These are phyloP conservation scores for Motacilla tschutschensis DNA, from an alignment of 2,113 vertebrate genomes.

Conservation along the genomic window DNA sequence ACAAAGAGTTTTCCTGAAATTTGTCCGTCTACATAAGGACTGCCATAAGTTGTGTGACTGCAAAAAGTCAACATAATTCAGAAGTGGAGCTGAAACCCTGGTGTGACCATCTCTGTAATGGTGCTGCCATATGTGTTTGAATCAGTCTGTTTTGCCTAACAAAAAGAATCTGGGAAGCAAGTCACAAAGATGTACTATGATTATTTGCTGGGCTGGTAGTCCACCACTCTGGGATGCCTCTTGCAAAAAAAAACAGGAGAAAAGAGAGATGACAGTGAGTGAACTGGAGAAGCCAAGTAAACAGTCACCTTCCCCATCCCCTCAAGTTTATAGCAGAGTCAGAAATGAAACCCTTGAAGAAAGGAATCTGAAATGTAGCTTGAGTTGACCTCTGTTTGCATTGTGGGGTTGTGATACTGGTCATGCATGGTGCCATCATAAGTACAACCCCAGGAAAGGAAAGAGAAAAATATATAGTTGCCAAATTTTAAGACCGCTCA, in stretches of 20 bases:
- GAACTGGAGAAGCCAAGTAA: background rate
- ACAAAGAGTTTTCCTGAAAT: conserved; percentile 32
- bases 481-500: background rate
- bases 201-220: background rate
- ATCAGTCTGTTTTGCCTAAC: background rate
- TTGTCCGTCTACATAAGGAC: background rate
- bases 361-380: background rate
- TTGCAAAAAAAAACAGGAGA: background rate
- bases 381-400: background rate
- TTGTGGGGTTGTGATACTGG: background rate
- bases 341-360: background rate
- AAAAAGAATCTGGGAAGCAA: background rate
- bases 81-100: background rate
- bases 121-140: background rate
- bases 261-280: background rate
- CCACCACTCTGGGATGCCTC: background rate
- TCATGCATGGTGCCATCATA: background rate
- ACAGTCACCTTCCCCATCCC: background rate
- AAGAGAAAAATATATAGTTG: background rate
- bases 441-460: background rate
- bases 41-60: background rate
- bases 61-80: background rate
- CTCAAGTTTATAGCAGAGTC: background rate
- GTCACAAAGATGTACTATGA: background rate
- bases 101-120: background rate